These are phyloP conservation scores for Patella caerulea DNA, from an alignment of 2,888 invertebrate genomes.

Conservation along the genomic window DNA sequence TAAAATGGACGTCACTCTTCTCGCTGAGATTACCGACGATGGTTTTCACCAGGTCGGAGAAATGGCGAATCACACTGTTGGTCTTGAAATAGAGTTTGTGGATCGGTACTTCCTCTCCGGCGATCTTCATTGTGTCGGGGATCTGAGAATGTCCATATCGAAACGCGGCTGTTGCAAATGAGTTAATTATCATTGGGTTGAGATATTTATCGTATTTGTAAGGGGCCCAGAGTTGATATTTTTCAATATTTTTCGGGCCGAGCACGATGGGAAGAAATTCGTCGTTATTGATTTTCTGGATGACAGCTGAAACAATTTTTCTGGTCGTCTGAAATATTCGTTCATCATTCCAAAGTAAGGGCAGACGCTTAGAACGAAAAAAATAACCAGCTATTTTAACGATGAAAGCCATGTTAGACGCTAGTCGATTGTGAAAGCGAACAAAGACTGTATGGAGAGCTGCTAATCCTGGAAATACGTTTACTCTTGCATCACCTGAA, in stretches of 20 bases:
- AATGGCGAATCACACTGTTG: neutral
- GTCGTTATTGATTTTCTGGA: neutral
- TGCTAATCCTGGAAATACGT: neutral
- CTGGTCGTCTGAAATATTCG: neutral
- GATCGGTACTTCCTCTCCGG: neutral
- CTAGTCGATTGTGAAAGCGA: neutral
- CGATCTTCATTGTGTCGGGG: neutral
- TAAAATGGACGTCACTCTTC: neutral
- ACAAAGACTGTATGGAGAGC: neutral
- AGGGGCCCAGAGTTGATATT: neutral
- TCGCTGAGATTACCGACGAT: neutral
- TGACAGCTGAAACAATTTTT: neutral
- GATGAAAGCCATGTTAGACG: neutral
- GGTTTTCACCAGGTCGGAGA: constrained; percentile 7
- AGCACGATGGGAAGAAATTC: neutral
- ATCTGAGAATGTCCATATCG: constrained; percentile 4
- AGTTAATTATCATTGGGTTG: neutral
- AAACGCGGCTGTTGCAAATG: neutral
- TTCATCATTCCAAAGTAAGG: constrained; percentile 21
- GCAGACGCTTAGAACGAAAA: neutral
- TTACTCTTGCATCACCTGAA: neutral
- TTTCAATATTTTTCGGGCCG: neutral
- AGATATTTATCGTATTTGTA: neutral
- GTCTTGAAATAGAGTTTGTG: neutral
- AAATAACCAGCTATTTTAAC: neutral